These are phyloP conservation scores for Remorina albescens DNA, from an alignment of 2,797 vertebrate species.

Conservation along the genomic window DNA sequence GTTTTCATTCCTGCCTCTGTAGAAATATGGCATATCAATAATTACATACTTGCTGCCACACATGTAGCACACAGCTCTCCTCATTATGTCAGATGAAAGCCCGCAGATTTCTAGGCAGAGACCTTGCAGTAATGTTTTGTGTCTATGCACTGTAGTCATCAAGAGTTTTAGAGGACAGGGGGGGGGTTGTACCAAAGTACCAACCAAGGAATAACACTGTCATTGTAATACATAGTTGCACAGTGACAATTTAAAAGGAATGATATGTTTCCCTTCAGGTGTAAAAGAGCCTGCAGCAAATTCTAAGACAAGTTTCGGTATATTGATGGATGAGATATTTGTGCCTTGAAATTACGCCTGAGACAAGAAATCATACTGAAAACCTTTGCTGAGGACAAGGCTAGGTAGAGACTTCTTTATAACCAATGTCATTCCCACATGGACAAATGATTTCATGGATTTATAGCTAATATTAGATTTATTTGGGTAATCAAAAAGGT, in stretches of 20 bases:
- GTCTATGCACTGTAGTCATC: constrained; percentile 22
- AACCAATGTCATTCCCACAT: neutral
- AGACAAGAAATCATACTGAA: neutral
- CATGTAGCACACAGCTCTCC: constrained; percentile 27
- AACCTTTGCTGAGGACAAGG: neutral
- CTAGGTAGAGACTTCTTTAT: neutral
- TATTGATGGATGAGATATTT: constrained; percentile 8
- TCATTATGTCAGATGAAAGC: constrained; percentile 32
- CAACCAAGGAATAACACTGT: neutral
- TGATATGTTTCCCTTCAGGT: neutral
- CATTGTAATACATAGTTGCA: neutral
- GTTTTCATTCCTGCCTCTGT: constrained; percentile 54
- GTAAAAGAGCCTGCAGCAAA: constrained; percentile 5
- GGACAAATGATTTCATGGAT: neutral
- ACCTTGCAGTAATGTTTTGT: constrained; percentile 25
- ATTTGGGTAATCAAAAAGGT: neutral
- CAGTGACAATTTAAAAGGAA: neutral
- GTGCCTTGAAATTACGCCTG: neutral
- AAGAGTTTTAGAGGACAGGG: neutral
- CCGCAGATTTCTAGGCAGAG: constrained; percentile 43
- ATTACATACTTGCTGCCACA: constrained; percentile 40
- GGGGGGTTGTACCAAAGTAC: neutral
- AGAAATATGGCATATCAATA: constrained; percentile 58
- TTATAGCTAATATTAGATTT: neutral
- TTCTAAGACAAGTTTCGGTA: constrained; percentile 8